Base-by-base conservation (phyloP, 2,888 invertebrate genomes). In the Leucophenga montana region DNA sequence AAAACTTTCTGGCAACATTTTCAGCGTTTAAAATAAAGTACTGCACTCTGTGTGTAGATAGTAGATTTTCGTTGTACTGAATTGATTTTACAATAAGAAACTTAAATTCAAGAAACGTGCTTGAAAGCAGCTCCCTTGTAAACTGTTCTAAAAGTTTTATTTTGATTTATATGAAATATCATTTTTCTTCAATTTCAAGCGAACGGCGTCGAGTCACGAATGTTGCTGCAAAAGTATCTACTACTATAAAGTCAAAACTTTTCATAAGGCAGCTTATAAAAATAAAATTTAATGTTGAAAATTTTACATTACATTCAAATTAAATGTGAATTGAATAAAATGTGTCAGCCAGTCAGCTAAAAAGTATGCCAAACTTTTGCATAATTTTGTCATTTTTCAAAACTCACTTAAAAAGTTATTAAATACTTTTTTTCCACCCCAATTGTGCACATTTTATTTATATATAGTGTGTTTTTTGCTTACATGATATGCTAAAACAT, bases 401-500 rank as follows among this genome's bases (percentile, higher is more conserved):
- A 39, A 39, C 11, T 39, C 9, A 8, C 39, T 39, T 39, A 39
- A 39, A 39, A 39, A 39, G 39, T 39, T 39, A 39, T 39, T 39
- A 39, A 39, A 8, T 39, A 1, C 1, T 39, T 39, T 39, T 39
- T 39, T 39, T 33, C 4, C 16, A 48, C 48, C 13, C 3, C 50
- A 54, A 54, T 33, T 20, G 27, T 66, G 50, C 3, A 50, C 46
- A 39, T 33, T 54, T 44, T 33, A n/a, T 11, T n/a, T 53, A 13
- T 53, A n/a, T n/a, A n/a, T n/a, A n/a, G n/a, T n/a, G n/a, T n/a
- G n/a, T 66, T 53, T 53, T 13, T 16, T 66, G 39, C 90, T 92
- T 86, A 94, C 95, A 89, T 94, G 93, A 90, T 92, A 94, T 53
- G 96, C 94, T 81, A 97, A 90, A 74, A 97, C 93, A 89, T 97